A percentile compares a stretch with the other conserved stretches of the same genome.
phyloP scores from a whole-genome alignment of 1,140 invertebrate species.

The Maconellicoccus hirsutus region DNA sequence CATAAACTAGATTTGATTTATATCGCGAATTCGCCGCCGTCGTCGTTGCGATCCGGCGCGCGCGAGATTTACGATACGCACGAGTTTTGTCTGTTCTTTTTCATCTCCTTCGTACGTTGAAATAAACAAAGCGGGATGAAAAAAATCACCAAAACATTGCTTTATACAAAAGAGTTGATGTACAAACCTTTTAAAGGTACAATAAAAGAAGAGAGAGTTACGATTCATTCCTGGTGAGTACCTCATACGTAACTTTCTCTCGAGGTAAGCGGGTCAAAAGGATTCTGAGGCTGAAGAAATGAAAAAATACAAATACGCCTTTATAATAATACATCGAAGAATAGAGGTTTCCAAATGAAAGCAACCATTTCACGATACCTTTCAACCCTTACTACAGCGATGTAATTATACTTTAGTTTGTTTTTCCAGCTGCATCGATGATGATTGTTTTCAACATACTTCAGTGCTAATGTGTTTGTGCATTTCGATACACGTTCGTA shows the following conservation, averaged over 20 bases:
- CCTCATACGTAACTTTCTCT: conserved; percentile 15
- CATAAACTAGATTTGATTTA: not conserved
- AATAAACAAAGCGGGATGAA: too few species aligned
- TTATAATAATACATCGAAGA: not conserved
- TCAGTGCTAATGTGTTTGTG: too few species aligned
- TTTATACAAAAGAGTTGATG: too few species aligned
- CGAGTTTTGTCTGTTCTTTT: too few species aligned
- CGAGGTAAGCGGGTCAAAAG: not conserved
- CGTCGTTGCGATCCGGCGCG: not conserved
- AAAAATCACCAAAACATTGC: too few species aligned
- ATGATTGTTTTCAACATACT: not conserved
- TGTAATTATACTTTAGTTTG: not conserved
- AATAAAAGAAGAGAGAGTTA: not conserved
- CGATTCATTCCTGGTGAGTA: not conserved
- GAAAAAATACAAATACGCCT: not conserved
- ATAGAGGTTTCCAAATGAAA: not conserved
- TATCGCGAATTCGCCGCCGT: not conserved
- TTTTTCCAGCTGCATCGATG: not conserved
- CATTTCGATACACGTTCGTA: too few species aligned
- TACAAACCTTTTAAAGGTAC: too few species aligned
- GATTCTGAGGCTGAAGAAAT: not conserved
- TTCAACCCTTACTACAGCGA: not conserved
- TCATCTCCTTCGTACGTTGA: too few species aligned
- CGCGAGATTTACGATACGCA: not conserved
- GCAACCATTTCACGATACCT: not conserved